Evolutionary conservation across 2,113 vertebrate species (phyloP), one percentile per base, ranked within the genome.

Genomic region (Hippopotamus amphibius): DNA sequence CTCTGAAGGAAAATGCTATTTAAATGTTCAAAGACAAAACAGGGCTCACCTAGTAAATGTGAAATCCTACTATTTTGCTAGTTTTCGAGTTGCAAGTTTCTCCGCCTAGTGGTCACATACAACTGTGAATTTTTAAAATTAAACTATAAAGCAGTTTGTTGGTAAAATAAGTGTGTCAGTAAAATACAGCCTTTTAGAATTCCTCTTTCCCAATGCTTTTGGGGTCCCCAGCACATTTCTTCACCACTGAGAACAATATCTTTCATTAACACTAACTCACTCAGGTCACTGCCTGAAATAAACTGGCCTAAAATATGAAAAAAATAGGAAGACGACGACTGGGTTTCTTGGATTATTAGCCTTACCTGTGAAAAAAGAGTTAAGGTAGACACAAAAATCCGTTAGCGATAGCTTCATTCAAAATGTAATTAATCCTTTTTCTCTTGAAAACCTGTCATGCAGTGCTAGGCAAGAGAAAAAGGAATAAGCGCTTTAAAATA

Each of bases 151-250:
- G 37, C 48, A 28, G 46, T 28, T 8, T 63, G 33, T 33, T 43
- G 30, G 28, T 43, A 91, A 61, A 81, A 50, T 14, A 17, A 83
- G 43, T 17, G 3, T 7, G 14, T 76, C 17, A 5, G 2, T 33
- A 66, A 80, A 80, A 55, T 2, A 17, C 10, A 0, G 8, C 3
- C 0, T 16, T 76, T 96, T 65, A 1, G 33, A 11, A 30, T 14
- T 84, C 50, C 65, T 61, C 71, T 50, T 69, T 50, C 22, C 61
- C 53, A 2, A 0, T 12, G 37, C 28, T 19, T 21, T 21, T 3
- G 61, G 16, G 4, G 7, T 9, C 21, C n/a, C 14, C 24, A 24
- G 1, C 0, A 3, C 0, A 13, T 2, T 7, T 7, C 28, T 65
- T 66, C 77, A 12, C 14, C 15, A 0, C 41, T 0, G 19, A 33